Conservation (phyloP, 2,797 vertebrate genomes). For the Thripadectes ignobilis region DNA sequence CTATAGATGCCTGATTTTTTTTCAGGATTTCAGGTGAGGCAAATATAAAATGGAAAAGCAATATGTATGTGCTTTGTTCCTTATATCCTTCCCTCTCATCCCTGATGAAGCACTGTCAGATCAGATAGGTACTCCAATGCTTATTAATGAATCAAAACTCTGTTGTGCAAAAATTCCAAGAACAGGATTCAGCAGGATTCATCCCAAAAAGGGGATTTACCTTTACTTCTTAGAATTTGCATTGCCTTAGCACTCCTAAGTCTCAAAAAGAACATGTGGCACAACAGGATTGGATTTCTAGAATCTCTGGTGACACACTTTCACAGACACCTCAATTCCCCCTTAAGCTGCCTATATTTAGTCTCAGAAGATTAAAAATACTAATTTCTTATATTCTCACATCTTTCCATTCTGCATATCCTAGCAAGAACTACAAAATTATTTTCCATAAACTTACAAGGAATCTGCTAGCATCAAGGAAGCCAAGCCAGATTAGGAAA, state of each 20-base stretch:
- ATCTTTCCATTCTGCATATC: neutral
- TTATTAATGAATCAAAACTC: neutral
- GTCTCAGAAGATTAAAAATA: neutral
- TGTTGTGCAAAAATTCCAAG: neutral
- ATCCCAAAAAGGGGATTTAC: neutral
- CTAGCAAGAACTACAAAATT: neutral
- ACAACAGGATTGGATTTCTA: neutral
- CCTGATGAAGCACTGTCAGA: neutral
- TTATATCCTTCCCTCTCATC: neutral
- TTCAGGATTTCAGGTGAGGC: neutral
- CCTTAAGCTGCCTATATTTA: neutral
- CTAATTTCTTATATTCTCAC: neutral
- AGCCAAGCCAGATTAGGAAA: slow-evolving; percentile 21
- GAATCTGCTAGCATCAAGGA: neutral
- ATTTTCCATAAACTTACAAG: slow-evolving; percentile 13
- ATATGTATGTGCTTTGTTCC: neutral
- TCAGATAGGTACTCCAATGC: neutral
- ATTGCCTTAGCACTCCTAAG: neutral
- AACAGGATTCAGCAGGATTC: neutral
- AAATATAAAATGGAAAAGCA: neutral
- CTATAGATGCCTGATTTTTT: neutral
- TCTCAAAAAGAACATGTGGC: neutral
- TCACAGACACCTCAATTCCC: neutral
- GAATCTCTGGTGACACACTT: neutral
- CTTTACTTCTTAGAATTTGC: neutral